phyloP scores from a whole-genome alignment of 1,140 invertebrate species.

The Matsumurasca onukii region DNA sequence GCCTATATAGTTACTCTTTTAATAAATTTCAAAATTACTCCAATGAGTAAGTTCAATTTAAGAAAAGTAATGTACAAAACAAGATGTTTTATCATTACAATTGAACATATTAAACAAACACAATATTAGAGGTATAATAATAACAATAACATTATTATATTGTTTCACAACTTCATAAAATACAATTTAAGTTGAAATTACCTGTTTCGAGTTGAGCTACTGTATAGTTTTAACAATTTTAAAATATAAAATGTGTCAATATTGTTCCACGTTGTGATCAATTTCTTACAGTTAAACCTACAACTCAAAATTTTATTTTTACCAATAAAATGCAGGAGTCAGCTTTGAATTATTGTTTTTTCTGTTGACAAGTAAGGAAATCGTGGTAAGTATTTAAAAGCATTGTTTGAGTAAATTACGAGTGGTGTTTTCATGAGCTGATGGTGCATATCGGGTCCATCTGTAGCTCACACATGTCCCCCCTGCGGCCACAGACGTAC shows the following conservation, averaged over 20 bases:
- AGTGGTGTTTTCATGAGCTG: conserved; percentile 31
- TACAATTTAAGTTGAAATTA: too few species aligned
- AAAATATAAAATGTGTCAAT: background rate
- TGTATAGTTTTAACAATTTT: too few species aligned
- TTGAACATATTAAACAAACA: too few species aligned
- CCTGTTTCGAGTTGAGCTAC: too few species aligned
- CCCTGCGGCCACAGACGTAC: conserved; percentile 31
- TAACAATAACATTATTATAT: too few species aligned
- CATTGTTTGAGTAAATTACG: background rate
- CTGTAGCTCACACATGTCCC: conserved; percentile 36
- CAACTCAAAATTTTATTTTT: background rate
- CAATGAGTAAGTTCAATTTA: too few species aligned
- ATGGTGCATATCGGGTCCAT: conserved; percentile 42
- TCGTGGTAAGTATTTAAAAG: background rate
- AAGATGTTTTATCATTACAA: too few species aligned
- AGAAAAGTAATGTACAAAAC: too few species aligned
- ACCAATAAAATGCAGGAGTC: background rate
- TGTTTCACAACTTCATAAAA: too few species aligned
- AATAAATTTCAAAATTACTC: too few species aligned
- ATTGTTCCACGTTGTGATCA: background rate
- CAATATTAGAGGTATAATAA: too few species aligned
- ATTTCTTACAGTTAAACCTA: background rate
- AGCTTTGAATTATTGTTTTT: background rate
- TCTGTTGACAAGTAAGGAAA: background rate
- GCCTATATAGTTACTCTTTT: too few species aligned